Percentiles rank a stretch among this genome's conserved stretches.
Conservation (phyloP, 2,797 vertebrate species). For the Syndactyla subalaris region DNA sequence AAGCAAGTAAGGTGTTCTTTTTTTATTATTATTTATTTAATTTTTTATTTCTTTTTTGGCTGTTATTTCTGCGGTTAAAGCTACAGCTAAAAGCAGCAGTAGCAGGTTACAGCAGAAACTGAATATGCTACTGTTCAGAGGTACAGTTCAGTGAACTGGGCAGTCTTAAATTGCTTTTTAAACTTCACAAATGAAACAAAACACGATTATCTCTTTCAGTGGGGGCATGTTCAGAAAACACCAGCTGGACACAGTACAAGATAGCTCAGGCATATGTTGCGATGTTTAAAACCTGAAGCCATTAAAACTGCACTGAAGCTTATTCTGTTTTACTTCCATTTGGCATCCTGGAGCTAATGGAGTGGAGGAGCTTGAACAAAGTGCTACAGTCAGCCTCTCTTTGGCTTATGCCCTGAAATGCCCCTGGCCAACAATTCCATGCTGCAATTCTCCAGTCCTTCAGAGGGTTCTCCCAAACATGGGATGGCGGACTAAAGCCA, state of each 20-base stretch:
- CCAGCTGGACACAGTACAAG: neutral
- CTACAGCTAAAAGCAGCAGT: conserved; percentile 47
- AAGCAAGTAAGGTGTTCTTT: neutral
- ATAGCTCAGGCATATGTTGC: neutral
- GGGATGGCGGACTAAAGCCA: neutral
- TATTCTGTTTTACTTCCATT: conserved; percentile 18
- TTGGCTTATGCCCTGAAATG: conserved; percentile 41
- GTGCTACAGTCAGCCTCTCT: conserved; percentile 18
- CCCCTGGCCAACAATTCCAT: neutral
- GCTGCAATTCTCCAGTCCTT: neutral
- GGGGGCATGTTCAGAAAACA: neutral
- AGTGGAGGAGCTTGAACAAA: conserved; percentile 24
- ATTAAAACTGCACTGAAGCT: conserved; percentile 3
- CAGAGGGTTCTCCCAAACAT: neutral
- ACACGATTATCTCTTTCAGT: neutral
- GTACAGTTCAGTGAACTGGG: neutral
- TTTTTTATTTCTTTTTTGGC: neutral
- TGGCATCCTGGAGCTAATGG: neutral
- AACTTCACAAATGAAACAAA: conserved; percentile 23
- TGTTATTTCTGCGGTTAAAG: conserved; percentile 27
- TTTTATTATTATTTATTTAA: neutral
- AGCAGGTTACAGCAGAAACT: conserved; percentile 43
- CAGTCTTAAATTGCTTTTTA: conserved; percentile 1
- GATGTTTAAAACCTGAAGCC: neutral
- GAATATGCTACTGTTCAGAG: conserved; percentile 47